Conservation (phyloP, 2,113 vertebrate species). For the Eupsittula cactorum region DNA sequence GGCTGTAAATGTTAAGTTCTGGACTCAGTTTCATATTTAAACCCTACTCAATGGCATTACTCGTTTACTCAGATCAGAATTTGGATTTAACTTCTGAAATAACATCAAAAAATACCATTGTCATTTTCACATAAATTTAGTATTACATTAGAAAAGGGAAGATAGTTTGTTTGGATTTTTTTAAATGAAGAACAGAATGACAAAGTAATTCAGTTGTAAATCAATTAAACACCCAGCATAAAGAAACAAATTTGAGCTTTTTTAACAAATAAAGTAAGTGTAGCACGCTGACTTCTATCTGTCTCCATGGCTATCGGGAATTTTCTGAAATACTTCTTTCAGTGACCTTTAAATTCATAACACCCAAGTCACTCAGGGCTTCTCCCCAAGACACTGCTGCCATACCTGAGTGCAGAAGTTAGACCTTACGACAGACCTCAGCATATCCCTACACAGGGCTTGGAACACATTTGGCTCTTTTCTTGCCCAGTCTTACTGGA, state of each 20-base stretch:
- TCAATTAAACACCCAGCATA: slow-evolving; percentile 70
- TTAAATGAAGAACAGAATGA: slow-evolving; percentile 74
- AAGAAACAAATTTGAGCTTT: slow-evolving; percentile 60
- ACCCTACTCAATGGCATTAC: background rate
- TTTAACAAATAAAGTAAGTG: slow-evolving; percentile 15
- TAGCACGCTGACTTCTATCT: slow-evolving; percentile 60
- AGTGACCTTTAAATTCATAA: background rate
- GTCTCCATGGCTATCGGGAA: slow-evolving; percentile 2
- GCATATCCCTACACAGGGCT: fast-evolving
- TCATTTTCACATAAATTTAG: slow-evolving; percentile 35
- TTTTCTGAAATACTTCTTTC: background rate
- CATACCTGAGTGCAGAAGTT: background rate
- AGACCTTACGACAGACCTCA: background rate
- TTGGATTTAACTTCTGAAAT: slow-evolving; percentile 7
- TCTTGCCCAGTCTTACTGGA: background rate
- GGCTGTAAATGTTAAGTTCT: background rate
- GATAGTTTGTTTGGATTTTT: slow-evolving; percentile 42
- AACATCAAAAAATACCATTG: background rate
- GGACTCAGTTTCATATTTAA: background rate
- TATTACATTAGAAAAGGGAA: slow-evolving; percentile 82
- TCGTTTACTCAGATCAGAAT: background rate
- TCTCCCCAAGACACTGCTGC: background rate
- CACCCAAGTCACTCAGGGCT: background rate
- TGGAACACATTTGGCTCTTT: background rate
- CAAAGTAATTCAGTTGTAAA: slow-evolving; percentile 72